Percentiles rank a stretch among this genome's conserved stretches.
These are phyloP conservation scores for Ibycter americanus DNA, from an alignment of 2,797 vertebrate species.

Conservation along the genomic window DNA sequence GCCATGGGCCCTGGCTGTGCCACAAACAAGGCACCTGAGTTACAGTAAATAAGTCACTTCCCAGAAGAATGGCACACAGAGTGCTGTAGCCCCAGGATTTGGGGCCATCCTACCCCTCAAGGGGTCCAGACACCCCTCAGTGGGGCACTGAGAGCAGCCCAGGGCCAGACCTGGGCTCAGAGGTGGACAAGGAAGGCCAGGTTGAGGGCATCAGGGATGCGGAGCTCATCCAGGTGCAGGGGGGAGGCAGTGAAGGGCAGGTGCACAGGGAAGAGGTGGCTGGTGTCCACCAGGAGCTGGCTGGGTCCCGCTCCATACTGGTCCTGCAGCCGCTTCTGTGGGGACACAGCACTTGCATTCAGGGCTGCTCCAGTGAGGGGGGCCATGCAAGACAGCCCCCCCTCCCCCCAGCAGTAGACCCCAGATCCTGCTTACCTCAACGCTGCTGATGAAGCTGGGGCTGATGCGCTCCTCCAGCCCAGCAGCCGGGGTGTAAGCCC, in stretches of 20 bases:
- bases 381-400: accelerated
- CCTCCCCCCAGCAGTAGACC: accelerated
- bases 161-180: conserved; percentile 13
- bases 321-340: background rate
- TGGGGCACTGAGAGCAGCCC: too few relatives aligned
- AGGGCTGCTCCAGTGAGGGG: background rate
- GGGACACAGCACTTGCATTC: accelerated
- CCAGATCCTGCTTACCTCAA: conserved; percentile 73
- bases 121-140: background rate
- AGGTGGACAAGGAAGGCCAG: conserved; percentile 76
- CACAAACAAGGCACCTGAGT: background rate
- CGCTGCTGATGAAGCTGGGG: conserved; percentile 78
- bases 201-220: conserved; percentile 79
- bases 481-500: conserved; percentile 78
- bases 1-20: background rate
- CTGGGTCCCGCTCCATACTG: conserved; percentile 39
- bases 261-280: conserved; percentile 80
- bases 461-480: conserved; percentile 83
- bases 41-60: background rate
- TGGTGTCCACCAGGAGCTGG: conserved; percentile 81
- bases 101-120: accelerated
- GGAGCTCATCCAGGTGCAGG: conserved; percentile 65
- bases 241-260: conserved; percentile 73
- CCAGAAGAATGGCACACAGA: background rate
- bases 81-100: background rate